phyloP scores from a whole-genome alignment of 2,113 vertebrate genomes.

The Otolemur garnettii region DNA sequence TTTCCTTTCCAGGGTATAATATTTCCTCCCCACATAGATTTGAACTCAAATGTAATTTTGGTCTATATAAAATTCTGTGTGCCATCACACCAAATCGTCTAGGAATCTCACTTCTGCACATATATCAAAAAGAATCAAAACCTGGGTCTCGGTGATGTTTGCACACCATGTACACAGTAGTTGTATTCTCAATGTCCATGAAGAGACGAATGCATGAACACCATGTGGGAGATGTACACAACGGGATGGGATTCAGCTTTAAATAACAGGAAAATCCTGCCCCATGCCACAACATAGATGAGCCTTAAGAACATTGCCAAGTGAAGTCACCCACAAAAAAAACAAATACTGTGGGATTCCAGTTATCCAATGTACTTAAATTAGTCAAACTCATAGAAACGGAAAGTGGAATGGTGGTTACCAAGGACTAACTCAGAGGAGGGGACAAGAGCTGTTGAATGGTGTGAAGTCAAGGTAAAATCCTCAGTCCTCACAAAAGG shows the following conservation, averaged over 20 bases:
- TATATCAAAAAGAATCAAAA: neutral
- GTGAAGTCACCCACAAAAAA: neutral
- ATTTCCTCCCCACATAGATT: neutral
- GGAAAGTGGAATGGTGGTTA: neutral
- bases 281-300: neutral
- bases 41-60: neutral
- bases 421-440: accelerated
- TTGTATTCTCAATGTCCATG: neutral
- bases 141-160: neutral
- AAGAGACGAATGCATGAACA: neutral
- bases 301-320: neutral
- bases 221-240: neutral
- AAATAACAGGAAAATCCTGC: neutral
- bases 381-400: neutral
- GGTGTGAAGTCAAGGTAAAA: no score
- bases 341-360: neutral
- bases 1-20: neutral
- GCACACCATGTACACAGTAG: neutral
- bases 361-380: neutral
- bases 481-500: no score
- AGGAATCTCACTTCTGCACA: neutral
- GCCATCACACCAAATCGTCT: neutral
- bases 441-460: neutral
- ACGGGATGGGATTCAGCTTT: neutral
- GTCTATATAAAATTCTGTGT: neutral